phyloP scores from a whole-genome alignment of 2,888 invertebrate genomes.

The Hololepta plana region DNA sequence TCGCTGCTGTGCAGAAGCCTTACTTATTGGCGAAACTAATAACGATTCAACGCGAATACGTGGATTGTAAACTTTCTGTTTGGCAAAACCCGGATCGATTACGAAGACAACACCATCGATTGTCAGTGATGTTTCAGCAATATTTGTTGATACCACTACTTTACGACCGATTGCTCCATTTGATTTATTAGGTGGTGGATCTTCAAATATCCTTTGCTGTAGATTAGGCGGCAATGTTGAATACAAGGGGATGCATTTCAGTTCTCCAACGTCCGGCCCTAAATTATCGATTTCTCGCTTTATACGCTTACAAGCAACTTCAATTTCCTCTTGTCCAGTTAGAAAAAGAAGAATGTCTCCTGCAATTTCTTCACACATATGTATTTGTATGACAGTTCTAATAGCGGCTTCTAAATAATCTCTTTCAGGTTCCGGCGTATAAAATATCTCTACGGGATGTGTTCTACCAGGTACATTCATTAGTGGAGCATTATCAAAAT shows the following conservation, averaged over 20 bases:
- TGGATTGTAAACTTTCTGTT: conserved; percentile 75
- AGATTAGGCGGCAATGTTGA: conserved; percentile 94
- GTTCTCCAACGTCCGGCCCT: conserved; percentile 85
- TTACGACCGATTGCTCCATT: conserved; percentile 57
- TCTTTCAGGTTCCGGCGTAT: conserved; percentile 94
- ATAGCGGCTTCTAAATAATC: conserved; percentile 99
- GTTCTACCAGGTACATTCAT: conserved; percentile 97
- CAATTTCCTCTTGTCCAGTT: conserved; percentile 78
- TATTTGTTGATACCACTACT: conserved; percentile 97
- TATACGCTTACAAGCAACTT: conserved; percentile 96
- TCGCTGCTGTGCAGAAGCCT: conserved; percentile 96
- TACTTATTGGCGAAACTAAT: conserved; percentile 94
- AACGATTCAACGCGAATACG: conserved; percentile 83
- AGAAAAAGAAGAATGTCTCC: conserved; percentile 84
- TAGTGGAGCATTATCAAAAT: conserved; percentile 95
- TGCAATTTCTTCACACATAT: conserved; percentile 83
- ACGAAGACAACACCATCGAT: conserved; percentile 99
- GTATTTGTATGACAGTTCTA: conserved; percentile 86
- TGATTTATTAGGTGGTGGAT: conserved; percentile 77
- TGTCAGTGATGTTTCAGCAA: conserved; percentile 96
- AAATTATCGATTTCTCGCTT: conserved; percentile 91
- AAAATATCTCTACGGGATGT: conserved; percentile 95
- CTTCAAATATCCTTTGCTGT: conserved; percentile 94
- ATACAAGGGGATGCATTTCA: conserved; percentile 97
- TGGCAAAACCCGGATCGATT: conserved; percentile 98